Evolutionary conservation across 2,797 vertebrate genomes (phyloP).

Genomic region (Oreochromis mossambicus): DNA sequence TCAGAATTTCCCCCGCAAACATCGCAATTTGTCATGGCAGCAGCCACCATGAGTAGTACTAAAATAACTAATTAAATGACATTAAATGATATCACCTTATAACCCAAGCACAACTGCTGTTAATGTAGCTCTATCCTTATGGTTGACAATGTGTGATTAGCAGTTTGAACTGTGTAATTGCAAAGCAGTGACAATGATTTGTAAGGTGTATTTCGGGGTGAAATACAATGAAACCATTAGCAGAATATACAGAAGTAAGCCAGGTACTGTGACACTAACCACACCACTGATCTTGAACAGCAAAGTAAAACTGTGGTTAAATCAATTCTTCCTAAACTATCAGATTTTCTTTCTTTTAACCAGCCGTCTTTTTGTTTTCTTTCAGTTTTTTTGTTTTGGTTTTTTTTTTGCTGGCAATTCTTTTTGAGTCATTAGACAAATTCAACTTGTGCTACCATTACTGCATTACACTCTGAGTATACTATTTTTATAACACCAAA

Average conservation of each 20-base stretch:
- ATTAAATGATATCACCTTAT: not conserved
- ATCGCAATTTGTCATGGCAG: not conserved
- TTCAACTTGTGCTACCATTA: not conserved
- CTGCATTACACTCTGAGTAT: not conserved
- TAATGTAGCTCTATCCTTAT: not conserved
- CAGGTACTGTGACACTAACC: not conserved
- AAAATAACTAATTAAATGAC: not conserved
- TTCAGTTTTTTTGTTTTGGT: rapidly evolving
- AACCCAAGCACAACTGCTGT: not conserved
- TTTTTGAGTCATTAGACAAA: not conserved
- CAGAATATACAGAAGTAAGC: not conserved
- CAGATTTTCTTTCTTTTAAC: not conserved
- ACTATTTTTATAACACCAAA: not conserved
- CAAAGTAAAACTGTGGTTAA: not conserved
- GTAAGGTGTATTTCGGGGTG: not conserved
- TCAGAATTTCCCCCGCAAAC: not conserved
- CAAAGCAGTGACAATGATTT: not conserved
- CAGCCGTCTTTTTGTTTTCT: not conserved
- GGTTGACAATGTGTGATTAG: not conserved
- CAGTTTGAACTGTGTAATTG: not conserved
- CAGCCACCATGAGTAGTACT: not conserved
- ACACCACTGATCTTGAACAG: not conserved
- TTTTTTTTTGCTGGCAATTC: not conserved
- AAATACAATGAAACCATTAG: not conserved
- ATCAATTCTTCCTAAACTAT: not conserved